phyloP scores from a whole-genome alignment of 2,113 vertebrate genomes.

The Antigone vipio region DNA sequence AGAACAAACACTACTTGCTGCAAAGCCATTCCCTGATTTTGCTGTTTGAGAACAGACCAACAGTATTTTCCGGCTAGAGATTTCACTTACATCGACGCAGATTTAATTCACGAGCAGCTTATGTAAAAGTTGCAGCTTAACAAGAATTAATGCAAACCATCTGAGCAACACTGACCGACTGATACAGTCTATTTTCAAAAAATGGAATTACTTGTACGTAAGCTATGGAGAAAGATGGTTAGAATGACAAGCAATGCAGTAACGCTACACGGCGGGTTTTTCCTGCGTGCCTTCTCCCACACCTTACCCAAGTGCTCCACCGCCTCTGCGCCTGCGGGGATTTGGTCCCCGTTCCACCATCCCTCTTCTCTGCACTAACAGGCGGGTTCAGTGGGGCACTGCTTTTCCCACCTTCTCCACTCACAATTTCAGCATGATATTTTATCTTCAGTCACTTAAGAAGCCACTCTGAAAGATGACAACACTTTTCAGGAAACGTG shows the following conservation, averaged over 20 bases:
- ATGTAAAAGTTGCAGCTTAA: background rate
- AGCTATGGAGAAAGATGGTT: background rate
- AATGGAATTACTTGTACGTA: background rate
- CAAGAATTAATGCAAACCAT: accelerated
- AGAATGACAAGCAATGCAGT: background rate
- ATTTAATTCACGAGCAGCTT: background rate
- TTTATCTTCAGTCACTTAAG: background rate
- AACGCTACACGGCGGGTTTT: accelerated
- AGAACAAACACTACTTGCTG: background rate
- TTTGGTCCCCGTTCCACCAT: background rate
- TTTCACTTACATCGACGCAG: background rate
- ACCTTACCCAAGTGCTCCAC: background rate
- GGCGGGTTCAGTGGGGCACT: too few species aligned
- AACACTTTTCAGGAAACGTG: background rate
- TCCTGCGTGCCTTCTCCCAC: background rate
- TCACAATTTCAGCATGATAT: background rate
- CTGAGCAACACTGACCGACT: too few species aligned
- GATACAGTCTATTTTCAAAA: background rate
- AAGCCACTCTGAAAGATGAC: background rate
- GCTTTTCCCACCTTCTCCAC: background rate
- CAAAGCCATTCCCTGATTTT: background rate
- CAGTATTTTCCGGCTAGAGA: background rate
- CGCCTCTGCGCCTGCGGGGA: background rate
- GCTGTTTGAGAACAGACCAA: background rate
- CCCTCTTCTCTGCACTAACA: too few species aligned